Evolutionary conservation across 2,113 vertebrate species (phyloP), one percentile per base, ranked within the genome.

Genomic region (Vulpes ferrilata): DNA sequence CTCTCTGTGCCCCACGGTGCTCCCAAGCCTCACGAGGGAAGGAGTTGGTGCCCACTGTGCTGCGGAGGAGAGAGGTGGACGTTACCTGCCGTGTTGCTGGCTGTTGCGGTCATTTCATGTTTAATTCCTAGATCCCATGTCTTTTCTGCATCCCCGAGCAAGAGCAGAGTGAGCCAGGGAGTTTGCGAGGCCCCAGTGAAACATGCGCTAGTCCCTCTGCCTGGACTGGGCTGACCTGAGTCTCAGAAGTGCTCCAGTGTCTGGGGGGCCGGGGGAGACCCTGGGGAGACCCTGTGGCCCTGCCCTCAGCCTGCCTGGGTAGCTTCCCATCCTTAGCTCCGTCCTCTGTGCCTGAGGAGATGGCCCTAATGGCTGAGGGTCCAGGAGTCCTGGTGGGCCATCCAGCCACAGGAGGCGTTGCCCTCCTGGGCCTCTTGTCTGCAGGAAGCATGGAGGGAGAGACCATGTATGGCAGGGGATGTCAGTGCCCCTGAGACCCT

Each of bases 21-120:
- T 32, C 5, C 0, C 1, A 22, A 27, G 22, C 12, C 0, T n/a
- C 5, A 16, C 1, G 11, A 27, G 55, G 55, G 1, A 25, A 32
- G 43, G 10, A 30, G 7, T 35, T 20, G 11, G 22, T 27, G 12
- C 19, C 55, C 11, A 1, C 23, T 13, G 4, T 57, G 48, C 13
- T 8, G 30, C 6, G 15, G 32, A 17, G 17, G 2, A 16, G 19
- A 15, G 35, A 73, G 73, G 9, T 12, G 13, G 30, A 2, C 9
- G 0, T 55, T 3, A 13, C n/a, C 76, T 67, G 0, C n/a, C 4
- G 57, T 7, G 35, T 7, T 19, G 1, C 11, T 22, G 10, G 5
- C n/a, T 60, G 53, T 7, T 16, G 19, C 7, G 32, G 38, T 32
- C 11, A 38, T 8, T 6, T 17, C 65, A 2, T 5, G 17, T 32